Conservation (phyloP, 2,113 vertebrate species). For the Perca fluviatilis region DNA sequence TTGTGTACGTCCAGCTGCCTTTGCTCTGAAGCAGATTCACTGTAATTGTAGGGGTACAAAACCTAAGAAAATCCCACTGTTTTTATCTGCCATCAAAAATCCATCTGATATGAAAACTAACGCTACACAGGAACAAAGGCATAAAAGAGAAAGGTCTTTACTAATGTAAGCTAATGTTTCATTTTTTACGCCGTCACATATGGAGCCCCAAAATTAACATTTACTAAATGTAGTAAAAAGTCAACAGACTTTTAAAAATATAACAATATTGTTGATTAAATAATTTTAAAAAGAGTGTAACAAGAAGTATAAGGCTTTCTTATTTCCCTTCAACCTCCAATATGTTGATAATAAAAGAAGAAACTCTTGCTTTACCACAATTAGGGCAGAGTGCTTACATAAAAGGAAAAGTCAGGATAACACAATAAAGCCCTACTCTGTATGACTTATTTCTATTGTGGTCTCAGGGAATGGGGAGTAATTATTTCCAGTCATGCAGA, state of each 20-base stretch:
- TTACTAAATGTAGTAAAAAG: background rate
- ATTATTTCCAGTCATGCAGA: no score
- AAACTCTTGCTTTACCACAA: background rate
- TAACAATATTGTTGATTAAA: background rate
- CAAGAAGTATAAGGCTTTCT: background rate
- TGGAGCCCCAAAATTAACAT: background rate
- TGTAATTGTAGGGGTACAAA: slow-evolving; percentile 7
- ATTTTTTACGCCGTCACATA: background rate
- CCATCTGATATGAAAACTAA: background rate
- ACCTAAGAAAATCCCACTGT: slow-evolving; percentile 36
- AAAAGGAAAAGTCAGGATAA: no score
- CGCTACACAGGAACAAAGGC: background rate
- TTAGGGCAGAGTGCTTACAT: background rate
- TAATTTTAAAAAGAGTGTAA: background rate
- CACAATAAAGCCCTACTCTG: no score
- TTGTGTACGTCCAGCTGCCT: slow-evolving; percentile 32
- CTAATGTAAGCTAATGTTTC: background rate
- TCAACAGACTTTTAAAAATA: background rate
- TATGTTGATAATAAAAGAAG: background rate
- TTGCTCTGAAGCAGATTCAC: slow-evolving; percentile 25
- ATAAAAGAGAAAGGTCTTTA: background rate
- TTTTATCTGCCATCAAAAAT: slow-evolving; percentile 12
- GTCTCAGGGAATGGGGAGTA: no score
- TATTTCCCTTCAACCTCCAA: background rate
- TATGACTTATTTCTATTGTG: no score